phyloP scores from a whole-genome alignment of 2,888 invertebrate genomes.

The Xylophagus ater region DNA sequence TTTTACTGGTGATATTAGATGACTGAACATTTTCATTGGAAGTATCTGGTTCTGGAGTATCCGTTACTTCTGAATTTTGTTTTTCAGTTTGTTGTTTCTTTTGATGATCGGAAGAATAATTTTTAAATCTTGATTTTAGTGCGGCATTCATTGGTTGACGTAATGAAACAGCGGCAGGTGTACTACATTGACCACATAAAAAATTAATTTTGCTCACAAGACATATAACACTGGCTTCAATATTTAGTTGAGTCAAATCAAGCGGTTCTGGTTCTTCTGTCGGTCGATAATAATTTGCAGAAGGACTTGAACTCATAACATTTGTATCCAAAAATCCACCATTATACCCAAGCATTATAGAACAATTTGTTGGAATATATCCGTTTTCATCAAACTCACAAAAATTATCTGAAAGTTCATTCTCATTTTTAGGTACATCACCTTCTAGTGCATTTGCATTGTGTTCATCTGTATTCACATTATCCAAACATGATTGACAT shows the following conservation, averaged over 20 bases:
- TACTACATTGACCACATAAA: constrained; percentile 61
- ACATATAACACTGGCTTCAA: constrained; percentile 80
- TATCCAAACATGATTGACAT: not conserved
- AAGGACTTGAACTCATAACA: constrained; percentile 39
- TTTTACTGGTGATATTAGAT: constrained; percentile 18
- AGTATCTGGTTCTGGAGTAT: constrained; percentile 3
- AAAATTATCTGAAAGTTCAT: constrained; percentile 18
- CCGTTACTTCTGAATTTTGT: not conserved
- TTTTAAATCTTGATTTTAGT: too few species aligned
- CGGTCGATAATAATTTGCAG: constrained; percentile 67
- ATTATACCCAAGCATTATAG: constrained; percentile 22
- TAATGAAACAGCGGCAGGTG: constrained; percentile 54
- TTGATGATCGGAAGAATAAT: too few species aligned
- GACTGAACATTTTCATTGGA: not conserved
- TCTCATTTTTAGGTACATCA: constrained; percentile 15
- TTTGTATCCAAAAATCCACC: constrained; percentile 44
- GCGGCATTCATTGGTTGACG: constrained; percentile 41
- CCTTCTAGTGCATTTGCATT: not conserved
- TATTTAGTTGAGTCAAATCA: constrained; percentile 75
- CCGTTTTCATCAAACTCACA: constrained; percentile 21
- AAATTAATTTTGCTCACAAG: constrained; percentile 71
- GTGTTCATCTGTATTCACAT: not conserved
- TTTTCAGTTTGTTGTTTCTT: not conserved
- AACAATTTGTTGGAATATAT: constrained; percentile 20
- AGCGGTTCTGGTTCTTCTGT: constrained; percentile 75